Evolutionary conservation across 2,113 vertebrate species (phyloP).

Genomic region (Aramus guarauna): DNA sequence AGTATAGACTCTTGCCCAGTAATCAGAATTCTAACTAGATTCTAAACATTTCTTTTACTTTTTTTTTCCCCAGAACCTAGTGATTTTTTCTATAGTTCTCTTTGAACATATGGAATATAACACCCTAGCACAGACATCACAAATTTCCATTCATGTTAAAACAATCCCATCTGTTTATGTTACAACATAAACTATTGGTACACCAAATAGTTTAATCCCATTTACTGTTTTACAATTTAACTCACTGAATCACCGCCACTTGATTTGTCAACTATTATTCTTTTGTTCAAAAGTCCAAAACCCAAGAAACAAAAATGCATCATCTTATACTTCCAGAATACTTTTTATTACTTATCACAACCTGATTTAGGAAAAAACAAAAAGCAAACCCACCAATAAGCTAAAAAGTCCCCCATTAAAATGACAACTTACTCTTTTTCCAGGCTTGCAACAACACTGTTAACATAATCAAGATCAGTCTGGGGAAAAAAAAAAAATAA

Average conservation of each 20-base stretch:
- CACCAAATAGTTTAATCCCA: background rate
- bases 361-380: background rate
- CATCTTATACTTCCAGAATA: background rate
- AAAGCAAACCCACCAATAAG: background rate
- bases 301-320: background rate
- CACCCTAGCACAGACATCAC: background rate
- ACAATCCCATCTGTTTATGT: background rate
- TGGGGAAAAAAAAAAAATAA: conserved; percentile 64
- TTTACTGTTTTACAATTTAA: background rate
- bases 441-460: conserved; percentile 86
- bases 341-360: background rate
- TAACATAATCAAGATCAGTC: conserved; percentile 92
- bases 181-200: background rate
- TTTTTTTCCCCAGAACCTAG: background rate
- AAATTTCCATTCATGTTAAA: background rate
- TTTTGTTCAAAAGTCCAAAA: background rate
- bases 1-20: background rate
- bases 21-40: background rate
- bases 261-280: background rate
- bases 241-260: background rate
- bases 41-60: background rate
- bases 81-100: background rate
- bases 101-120: background rate
- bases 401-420: background rate
- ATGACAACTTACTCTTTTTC: conserved; percentile 92